Conservation (phyloP, 2,113 vertebrate species). For the Cynopterus brachyotis region DNA sequence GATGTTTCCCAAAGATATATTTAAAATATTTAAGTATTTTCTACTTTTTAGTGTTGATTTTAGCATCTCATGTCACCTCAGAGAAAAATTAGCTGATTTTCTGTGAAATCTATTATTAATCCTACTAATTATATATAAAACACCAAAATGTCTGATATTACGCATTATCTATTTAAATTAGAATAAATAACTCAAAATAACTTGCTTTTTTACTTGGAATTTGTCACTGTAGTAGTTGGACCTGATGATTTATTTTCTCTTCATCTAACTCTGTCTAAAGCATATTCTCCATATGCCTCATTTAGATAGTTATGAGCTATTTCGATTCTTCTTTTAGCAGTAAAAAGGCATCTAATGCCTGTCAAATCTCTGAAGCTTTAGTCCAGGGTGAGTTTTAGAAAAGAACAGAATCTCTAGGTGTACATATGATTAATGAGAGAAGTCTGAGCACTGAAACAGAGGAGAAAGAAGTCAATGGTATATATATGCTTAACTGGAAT, state of each 20-base stretch:
- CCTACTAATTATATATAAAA: conserved; percentile 44
- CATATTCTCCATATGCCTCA: not conserved
- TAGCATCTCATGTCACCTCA: not conserved
- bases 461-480: not conserved
- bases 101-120: conserved; percentile 51
- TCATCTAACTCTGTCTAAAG: not conserved
- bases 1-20: not conserved
- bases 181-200: not conserved
- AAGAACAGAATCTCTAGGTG: not conserved
- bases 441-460: not conserved
- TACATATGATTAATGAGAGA: conserved; percentile 46
- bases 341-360: not conserved
- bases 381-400: conserved; percentile 9
- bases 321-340: conserved; percentile 18
- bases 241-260: not conserved
- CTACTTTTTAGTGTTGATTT: conserved; percentile 33
- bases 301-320: conserved; percentile 15
- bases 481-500: not conserved
- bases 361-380: conserved; percentile 40
- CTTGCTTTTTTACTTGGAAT: not conserved
- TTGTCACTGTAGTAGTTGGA: not conserved
- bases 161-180: conserved; percentile 44
- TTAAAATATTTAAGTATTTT: conserved; percentile 8
- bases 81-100: conserved; percentile 49
- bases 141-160: conserved; percentile 25